These are phyloP conservation scores for Pelodiscus sinensis DNA, from an alignment of 2,113 vertebrate species.

Conservation along the genomic window DNA sequence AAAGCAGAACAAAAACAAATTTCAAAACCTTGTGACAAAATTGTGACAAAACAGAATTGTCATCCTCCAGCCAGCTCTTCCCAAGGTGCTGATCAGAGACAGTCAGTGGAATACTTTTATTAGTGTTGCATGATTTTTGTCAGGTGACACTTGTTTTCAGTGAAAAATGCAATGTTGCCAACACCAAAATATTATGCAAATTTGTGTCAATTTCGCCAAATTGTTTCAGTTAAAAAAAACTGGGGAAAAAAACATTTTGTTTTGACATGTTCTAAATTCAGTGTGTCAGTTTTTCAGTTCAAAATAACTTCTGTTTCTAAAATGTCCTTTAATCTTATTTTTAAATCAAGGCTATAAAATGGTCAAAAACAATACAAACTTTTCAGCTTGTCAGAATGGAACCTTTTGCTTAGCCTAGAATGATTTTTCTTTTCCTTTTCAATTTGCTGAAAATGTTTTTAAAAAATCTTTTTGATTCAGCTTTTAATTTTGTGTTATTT, in stretches of 20 bases:
- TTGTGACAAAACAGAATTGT: constrained; percentile 10
- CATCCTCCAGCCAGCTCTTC: neutral
- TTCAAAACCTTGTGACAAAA: neutral
- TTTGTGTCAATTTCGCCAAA: neutral
- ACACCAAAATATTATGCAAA: neutral
- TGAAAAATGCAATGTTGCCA: neutral
- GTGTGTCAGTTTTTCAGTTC: neutral
- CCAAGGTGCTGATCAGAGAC: neutral
- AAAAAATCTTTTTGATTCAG: neutral
- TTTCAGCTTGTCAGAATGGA: neutral
- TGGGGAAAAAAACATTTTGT: neutral
- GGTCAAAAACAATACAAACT: neutral
- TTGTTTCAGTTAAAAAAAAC: neutral
- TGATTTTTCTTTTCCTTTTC: neutral
- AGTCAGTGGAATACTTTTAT: neutral
- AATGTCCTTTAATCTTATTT: neutral
- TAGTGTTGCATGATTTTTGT: neutral
- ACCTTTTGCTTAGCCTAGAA: neutral
- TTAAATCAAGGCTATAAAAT: neutral
- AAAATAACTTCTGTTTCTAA: neutral
- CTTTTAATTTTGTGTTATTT: neutral
- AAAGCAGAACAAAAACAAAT: neutral
- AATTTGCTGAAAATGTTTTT: neutral
- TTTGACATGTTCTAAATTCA: neutral
- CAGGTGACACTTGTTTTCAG: neutral